Conservation (phyloP, 2,797 vertebrate genomes). For the Liasis olivaceus region DNA sequence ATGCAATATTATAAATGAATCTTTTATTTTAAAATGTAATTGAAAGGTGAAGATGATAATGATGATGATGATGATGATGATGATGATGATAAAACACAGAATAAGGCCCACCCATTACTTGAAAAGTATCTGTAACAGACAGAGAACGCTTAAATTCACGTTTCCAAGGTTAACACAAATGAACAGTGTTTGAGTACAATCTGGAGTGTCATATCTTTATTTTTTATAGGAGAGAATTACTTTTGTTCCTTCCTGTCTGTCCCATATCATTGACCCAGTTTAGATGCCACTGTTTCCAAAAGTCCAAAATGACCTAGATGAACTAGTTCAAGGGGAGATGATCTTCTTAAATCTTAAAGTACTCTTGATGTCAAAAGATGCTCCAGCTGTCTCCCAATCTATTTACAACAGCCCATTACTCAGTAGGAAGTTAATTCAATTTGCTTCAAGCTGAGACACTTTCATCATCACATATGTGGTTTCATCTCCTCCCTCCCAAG, state of each 20-base stretch:
- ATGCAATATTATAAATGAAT: too few species aligned
- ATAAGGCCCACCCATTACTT: neutral
- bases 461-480: constrained; percentile 23
- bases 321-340: constrained; percentile 27
- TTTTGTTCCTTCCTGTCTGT: constrained; percentile 24
- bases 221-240: neutral
- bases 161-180: neutral
- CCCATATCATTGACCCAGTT: constrained; percentile 11
- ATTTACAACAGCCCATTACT: constrained; percentile 29
- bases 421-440: constrained; percentile 40
- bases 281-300: constrained; percentile 41
- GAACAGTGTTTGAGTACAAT: rapidly evolving
- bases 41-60: too few species aligned
- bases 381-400: constrained; percentile 35
- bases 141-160: neutral
- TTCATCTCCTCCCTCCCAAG: neutral
- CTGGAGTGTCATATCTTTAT: rapidly evolving
- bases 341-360: constrained; percentile 40
- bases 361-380: constrained; percentile 39
- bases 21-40: too few species aligned
- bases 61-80: too few species aligned
- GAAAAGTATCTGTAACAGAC: neutral
- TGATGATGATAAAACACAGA: too few species aligned
- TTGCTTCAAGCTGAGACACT: constrained; percentile 44
- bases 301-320: constrained; percentile 42